These are phyloP conservation scores for Hypsopygia costalis DNA, from an alignment of 2,888 invertebrate genomes.

Conservation along the genomic window DNA sequence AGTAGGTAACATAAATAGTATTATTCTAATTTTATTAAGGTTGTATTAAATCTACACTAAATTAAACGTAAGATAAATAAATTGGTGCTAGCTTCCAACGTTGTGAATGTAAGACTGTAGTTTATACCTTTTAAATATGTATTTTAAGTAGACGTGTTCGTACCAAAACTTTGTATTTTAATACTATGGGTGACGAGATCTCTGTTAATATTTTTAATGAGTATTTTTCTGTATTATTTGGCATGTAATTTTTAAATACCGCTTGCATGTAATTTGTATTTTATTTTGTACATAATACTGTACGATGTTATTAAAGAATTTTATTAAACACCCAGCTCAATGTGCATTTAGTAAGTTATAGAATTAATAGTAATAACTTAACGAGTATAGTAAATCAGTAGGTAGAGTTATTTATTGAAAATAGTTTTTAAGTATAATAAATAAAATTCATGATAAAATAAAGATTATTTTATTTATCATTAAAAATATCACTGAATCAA, in stretches of 20 bases:
- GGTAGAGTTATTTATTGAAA: conserved; percentile 1
- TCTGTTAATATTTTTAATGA: conserved; percentile 19
- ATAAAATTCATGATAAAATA: conserved; percentile 2
- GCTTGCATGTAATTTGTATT: conserved; percentile 2
- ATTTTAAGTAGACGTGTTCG: conserved; percentile 11
- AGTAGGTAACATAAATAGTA: not conserved
- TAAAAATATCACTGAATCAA: conserved; percentile 3
- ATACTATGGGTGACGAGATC: conserved; percentile 26
- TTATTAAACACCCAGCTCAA: conserved; percentile 27
- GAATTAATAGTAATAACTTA: not conserved
- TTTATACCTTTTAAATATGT: conserved; percentile 7
- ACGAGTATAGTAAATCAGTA: not conserved
- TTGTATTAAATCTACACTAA: not conserved
- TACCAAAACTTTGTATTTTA: conserved; percentile 19
- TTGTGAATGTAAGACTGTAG: conserved; percentile 58
- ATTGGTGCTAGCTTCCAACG: conserved; percentile 42
- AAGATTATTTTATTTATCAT: not conserved
- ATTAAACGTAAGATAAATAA: not conserved
- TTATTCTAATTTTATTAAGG: not conserved
- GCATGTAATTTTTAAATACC: not conserved
- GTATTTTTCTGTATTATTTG: conserved; percentile 2
- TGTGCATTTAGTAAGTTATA: conserved; percentile 49
- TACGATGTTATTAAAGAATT: not conserved
- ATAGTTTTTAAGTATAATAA: conserved; percentile 7
- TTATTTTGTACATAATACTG: conserved; percentile 3